phyloP scores from a whole-genome alignment of 1,140 invertebrate species.

The Anagrus nilaparvatae region DNA sequence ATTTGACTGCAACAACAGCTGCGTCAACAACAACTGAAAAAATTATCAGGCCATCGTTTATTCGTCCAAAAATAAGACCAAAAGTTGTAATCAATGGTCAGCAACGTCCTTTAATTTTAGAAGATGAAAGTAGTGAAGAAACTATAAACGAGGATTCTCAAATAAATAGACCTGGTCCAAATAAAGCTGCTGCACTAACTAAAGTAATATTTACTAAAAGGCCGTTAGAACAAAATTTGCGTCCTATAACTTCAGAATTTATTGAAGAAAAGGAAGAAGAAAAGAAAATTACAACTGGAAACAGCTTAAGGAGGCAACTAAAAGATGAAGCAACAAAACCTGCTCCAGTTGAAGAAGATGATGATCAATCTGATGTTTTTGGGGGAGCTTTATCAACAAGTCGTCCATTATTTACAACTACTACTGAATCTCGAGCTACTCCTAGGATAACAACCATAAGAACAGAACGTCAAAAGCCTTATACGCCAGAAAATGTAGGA shows the following conservation, averaged over 20 bases:
- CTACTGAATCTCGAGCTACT: constrained; percentile 37
- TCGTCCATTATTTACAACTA: constrained; percentile 55
- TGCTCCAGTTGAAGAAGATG: constrained; percentile 27
- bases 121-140: constrained; percentile 27
- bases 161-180: constrained; percentile 31
- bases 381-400: constrained; percentile 51
- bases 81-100: constrained; percentile 37
- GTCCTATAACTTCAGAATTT: constrained; percentile 34
- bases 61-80: constrained; percentile 27
- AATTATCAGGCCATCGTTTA: constrained; percentile 23
- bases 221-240: constrained; percentile 33
- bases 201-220: constrained; percentile 38
- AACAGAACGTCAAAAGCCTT: constrained; percentile 32
- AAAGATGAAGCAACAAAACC: constrained; percentile 36
- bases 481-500: constrained; percentile 38
- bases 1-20: constrained; percentile 24
- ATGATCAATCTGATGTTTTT: constrained; percentile 56
- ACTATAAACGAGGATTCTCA: constrained; percentile 30
- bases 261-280: constrained; percentile 31
- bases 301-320: constrained; percentile 48
- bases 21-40: constrained; percentile 27
- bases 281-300: constrained; percentile 34
- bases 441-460: constrained; percentile 25
- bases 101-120: constrained; percentile 28
- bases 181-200: constrained; percentile 27